These are phyloP conservation scores for Lagria hirta DNA, from an alignment of 2,888 invertebrate genomes.

Conservation along the genomic window DNA sequence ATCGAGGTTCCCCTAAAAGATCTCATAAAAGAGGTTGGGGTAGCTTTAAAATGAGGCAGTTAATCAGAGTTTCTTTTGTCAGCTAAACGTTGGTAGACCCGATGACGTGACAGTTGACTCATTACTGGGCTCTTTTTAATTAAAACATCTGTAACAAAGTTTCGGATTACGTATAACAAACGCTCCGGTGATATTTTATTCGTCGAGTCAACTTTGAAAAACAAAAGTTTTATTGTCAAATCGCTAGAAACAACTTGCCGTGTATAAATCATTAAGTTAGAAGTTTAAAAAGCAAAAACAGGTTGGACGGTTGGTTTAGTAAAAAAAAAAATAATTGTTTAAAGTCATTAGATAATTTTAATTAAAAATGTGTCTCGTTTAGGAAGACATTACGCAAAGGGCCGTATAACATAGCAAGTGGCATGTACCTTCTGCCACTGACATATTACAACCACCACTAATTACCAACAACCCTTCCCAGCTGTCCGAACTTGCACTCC, in stretches of 20 bases:
- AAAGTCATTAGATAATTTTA: constrained; percentile 25
- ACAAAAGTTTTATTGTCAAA: constrained; percentile 30
- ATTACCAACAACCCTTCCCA: constrained; percentile 38
- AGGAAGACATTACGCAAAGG: constrained; percentile 32
- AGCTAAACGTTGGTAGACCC: constrained; percentile 27
- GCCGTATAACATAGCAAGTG: constrained; percentile 44
- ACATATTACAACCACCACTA: constrained; percentile 43
- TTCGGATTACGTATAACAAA: constrained; percentile 22
- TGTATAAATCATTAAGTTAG: constrained; percentile 29
- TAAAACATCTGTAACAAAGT: constrained; percentile 30
- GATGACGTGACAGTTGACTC: constrained; percentile 31
- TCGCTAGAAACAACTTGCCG: constrained; percentile 29
- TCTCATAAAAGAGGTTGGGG: constrained; percentile 21
- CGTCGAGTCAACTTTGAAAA: constrained; percentile 21
- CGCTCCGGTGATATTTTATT: constrained; percentile 26
- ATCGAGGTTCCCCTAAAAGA: constrained; percentile 21
- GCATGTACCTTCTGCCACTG: constrained; percentile 45
- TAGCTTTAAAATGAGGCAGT: constrained; percentile 25
- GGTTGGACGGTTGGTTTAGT: too few relatives aligned
- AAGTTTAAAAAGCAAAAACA: too few relatives aligned
- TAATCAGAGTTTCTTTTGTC: constrained; percentile 31
- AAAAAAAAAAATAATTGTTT: too few relatives aligned
- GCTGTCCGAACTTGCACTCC: constrained; percentile 36
- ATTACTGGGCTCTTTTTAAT: constrained; percentile 28
- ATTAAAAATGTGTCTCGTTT: constrained; percentile 28